phyloP scores from a whole-genome alignment of 2,888 invertebrate species.

The Chromoteleia sp. region DNA sequence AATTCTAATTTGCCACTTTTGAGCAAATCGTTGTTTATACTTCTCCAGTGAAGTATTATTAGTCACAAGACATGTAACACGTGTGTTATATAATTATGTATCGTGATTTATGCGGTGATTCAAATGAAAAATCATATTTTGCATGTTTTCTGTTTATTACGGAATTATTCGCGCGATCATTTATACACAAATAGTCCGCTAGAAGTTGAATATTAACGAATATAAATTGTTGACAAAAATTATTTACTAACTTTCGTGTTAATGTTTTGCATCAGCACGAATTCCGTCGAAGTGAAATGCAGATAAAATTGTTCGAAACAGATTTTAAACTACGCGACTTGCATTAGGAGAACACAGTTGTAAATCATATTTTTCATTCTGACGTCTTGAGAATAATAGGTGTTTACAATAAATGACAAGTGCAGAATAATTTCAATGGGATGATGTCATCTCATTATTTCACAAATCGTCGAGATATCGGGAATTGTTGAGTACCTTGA shows the following conservation, averaged over 20 bases:
- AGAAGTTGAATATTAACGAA: not conserved
- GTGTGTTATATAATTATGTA: slow-evolving; percentile 22
- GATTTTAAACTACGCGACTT: not conserved
- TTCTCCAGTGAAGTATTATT: not conserved
- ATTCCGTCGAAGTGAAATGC: too few species aligned
- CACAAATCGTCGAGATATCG: slow-evolving; percentile 13
- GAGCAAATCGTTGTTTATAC: too few species aligned
- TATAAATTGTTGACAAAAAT: not conserved
- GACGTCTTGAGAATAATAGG: slow-evolving; percentile 6
- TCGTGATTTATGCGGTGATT: slow-evolving; percentile 29
- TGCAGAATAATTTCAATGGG: slow-evolving; percentile 16
- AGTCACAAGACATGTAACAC: slow-evolving; percentile 6
- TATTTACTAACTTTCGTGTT: too few species aligned
- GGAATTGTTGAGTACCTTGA: not conserved
- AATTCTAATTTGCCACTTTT: too few species aligned
- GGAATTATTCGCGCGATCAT: slow-evolving; percentile 11
- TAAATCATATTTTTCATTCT: not conserved
- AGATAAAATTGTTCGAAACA: too few species aligned
- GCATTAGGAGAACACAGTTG: not conserved
- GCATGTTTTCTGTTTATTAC: slow-evolving; percentile 19
- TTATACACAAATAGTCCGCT: slow-evolving; percentile 23
- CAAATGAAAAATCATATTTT: slow-evolving; percentile 45
- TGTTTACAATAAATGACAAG: slow-evolving; percentile 5
- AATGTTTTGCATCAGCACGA: too few species aligned
- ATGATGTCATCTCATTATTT: slow-evolving; percentile 30